A percentile compares a stretch with the other conserved stretches of the same genome.
These are phyloP conservation scores for Venturia canescens DNA, from an alignment of 1,140 invertebrate genomes.

Conservation along the genomic window DNA sequence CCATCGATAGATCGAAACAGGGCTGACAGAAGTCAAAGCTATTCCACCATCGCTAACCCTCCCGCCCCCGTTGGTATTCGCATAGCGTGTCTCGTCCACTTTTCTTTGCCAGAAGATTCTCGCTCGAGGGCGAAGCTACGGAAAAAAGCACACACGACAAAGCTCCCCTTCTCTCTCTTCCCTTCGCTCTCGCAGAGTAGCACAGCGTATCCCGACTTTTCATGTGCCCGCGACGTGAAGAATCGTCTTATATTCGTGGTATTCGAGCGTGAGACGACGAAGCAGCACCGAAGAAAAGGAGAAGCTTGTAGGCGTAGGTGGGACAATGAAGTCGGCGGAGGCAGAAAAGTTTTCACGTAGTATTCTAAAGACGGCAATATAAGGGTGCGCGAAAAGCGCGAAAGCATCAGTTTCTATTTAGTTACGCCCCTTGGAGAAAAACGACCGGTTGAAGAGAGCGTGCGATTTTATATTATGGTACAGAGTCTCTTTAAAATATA, in stretches of 20 bases:
- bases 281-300: constrained; percentile 52
- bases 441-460: not conserved
- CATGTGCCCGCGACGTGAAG: constrained; percentile 64
- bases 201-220: not conserved
- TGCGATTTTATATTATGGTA: not conserved
- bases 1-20: constrained; percentile 16
- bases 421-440: constrained; percentile 59
- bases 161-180: constrained; percentile 20
- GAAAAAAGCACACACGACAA: constrained; percentile 9
- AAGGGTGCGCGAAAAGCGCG: constrained; percentile 61
- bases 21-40: constrained; percentile 36
- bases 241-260: constrained; percentile 72
- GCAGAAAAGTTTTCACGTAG: constrained; percentile 63
- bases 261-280: constrained; percentile 47
- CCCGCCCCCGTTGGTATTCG: constrained; percentile 69
- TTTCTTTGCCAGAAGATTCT: constrained; percentile 58
- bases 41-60: constrained; percentile 8
- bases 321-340: constrained; percentile 45
- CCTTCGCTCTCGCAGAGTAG: not conserved
- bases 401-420: constrained; percentile 67
- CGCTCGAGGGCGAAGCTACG: constrained; percentile 32
- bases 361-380: constrained; percentile 62
- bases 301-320: constrained; percentile 40
- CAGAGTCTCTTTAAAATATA: not conserved
- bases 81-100: constrained; percentile 64